These are phyloP conservation scores for Bombyx mori DNA, from an alignment of 1,140 invertebrate genomes.

Conservation along the genomic window ASM3026992v2 NC_085129.1:11247501-11248000, in stretches of 20 bases:
- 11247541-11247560: no score
- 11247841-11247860: constrained; percentile 50
- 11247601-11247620: no score
- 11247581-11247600: no score
- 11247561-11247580: no score
- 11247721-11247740: constrained; percentile 65
- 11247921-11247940: constrained; percentile 36
- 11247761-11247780: constrained; percentile 61
- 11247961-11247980: no score
- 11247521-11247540: no score
- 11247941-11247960: constrained; percentile 31
- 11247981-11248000: no score
- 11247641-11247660: no score
- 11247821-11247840: constrained; percentile 58
- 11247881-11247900: constrained; percentile 20
- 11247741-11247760: constrained; percentile 71
- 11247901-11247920: constrained; percentile 24
- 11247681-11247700: no score
- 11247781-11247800: constrained; percentile 71
- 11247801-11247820: constrained; percentile 57
- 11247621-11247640: no score
- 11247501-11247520: no score
- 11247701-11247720: constrained; percentile 63
- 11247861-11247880: constrained; percentile 26
- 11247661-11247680: no score